A percentile compares a stretch with the other conserved stretches of the same genome.
Evolutionary conservation across 2,888 invertebrate species (phyloP).

Genomic region (Resseliella maxima): DNA sequence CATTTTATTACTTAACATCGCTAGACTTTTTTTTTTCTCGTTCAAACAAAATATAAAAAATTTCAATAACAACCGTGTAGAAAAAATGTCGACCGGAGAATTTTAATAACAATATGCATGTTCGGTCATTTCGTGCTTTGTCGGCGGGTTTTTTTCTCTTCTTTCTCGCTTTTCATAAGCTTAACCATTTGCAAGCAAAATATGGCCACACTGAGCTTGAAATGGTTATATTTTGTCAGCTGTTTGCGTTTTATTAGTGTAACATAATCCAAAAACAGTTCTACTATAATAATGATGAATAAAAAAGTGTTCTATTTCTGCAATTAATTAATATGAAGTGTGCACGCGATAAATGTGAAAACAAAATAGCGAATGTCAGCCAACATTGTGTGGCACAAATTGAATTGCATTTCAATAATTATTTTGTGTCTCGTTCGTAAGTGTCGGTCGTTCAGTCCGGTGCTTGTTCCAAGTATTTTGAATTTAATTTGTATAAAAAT

Average conservation of each 20-base stretch:
- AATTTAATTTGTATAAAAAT: not conserved
- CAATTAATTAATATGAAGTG: not conserved
- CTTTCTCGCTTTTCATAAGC: not conserved
- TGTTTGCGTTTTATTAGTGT: constrained; percentile 12
- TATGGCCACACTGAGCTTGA: not conserved
- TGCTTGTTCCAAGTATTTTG: not conserved
- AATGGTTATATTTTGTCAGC: not conserved
- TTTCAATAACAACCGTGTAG: not conserved
- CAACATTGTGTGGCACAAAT: not conserved
- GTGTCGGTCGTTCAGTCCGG: too few relatives aligned
- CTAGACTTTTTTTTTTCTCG: not conserved
- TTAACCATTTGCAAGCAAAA: not conserved
- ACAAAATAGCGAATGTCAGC: constrained; percentile 25
- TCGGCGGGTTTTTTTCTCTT: not conserved
- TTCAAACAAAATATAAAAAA: not conserved
- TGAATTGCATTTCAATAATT: not conserved
- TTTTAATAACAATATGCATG: constrained; percentile 48
- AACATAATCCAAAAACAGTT: not conserved
- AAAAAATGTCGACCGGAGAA: constrained; percentile 37
- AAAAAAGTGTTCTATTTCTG: constrained; percentile 12
- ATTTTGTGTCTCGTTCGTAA: not conserved
- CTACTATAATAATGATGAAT: not conserved
- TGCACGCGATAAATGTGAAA: constrained; percentile 43
- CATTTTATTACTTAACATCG: constrained; percentile 48
- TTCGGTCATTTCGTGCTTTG: constrained; percentile 16